These are phyloP conservation scores for Xestia ashworthii DNA, from an alignment of 2,888 invertebrate genomes.

Conservation along the genomic window DNA sequence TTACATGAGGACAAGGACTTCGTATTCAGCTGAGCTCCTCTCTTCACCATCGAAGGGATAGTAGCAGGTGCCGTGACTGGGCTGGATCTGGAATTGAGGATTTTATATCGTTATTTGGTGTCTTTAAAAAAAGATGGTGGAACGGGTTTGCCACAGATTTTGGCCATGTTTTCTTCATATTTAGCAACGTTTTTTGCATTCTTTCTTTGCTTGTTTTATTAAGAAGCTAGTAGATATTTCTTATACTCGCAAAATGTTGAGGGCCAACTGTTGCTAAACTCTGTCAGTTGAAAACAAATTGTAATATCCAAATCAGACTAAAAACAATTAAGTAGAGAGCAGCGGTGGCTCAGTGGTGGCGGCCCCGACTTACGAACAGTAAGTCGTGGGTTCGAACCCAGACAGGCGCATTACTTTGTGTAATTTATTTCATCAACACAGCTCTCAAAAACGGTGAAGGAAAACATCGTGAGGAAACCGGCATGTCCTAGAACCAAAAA, in stretches of 20 bases:
- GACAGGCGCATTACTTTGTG: no score
- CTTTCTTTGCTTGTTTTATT: neutral
- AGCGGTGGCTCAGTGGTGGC: no score
- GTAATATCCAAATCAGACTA: neutral
- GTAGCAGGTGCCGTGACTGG: conserved; percentile 91
- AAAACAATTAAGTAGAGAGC: neutral
- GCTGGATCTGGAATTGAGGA: conserved; percentile 90
- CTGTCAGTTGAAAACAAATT: neutral
- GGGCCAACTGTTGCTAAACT: neutral
- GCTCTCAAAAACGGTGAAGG: no score
- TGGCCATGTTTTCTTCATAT: neutral
- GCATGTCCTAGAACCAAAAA: no score
- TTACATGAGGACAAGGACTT: conserved; percentile 91
- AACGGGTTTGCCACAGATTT: neutral
- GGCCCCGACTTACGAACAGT: no score
- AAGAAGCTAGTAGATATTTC: neutral
- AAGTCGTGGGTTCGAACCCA: no score
- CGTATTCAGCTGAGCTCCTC: conserved; percentile 91
- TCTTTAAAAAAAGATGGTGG: neutral
- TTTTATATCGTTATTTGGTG: neutral
- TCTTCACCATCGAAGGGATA: conserved; percentile 93
- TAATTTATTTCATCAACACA: no score
- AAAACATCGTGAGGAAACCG: no score
- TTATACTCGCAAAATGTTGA: neutral
- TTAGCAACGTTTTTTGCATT: neutral